These are phyloP conservation scores for Neodiprion virginianus DNA, from an alignment of 1,140 invertebrate species.

Conservation along the genomic window DNA sequence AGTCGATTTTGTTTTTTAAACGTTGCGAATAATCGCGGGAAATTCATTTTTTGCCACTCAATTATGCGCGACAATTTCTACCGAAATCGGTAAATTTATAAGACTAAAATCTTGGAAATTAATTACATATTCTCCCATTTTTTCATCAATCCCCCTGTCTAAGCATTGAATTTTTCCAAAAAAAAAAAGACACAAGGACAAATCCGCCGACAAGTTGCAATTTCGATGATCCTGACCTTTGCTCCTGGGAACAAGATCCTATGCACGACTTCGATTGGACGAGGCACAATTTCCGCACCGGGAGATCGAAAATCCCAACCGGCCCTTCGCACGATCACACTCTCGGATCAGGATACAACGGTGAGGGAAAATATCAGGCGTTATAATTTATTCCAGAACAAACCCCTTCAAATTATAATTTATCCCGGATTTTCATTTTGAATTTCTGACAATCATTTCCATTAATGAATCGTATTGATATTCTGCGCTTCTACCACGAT, in stretches of 20 bases:
- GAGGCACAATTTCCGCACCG: constrained; percentile 69
- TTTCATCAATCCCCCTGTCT: too few relatives aligned
- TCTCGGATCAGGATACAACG: constrained; percentile 64
- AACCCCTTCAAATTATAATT: not conserved
- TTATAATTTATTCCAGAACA: not conserved
- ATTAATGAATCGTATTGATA: too few relatives aligned
- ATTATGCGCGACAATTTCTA: too few relatives aligned
- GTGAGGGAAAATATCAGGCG: constrained; percentile 49
- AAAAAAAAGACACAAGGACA: constrained; percentile 46
- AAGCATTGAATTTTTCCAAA: constrained; percentile 2
- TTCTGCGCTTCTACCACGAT: too few relatives aligned
- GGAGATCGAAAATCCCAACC: constrained; percentile 71
- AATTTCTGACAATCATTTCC: too few relatives aligned
- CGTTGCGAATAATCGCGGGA: too few relatives aligned
- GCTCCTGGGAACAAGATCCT: constrained; percentile 78
- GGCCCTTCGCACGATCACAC: constrained; percentile 81
- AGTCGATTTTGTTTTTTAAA: too few relatives aligned
- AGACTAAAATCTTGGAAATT: too few relatives aligned
- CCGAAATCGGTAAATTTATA: too few relatives aligned
- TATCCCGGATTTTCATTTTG: not conserved
- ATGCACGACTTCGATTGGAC: constrained; percentile 80
- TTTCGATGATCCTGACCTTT: constrained; percentile 73
- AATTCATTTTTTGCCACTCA: too few relatives aligned
- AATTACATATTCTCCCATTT: too few relatives aligned
- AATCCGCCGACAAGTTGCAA: constrained; percentile 66